Evolutionary conservation across 2,888 invertebrate species (phyloP), one percentile per base, ranked within the genome.

Genomic region (Mongoloraphidia duomilia): DNA sequence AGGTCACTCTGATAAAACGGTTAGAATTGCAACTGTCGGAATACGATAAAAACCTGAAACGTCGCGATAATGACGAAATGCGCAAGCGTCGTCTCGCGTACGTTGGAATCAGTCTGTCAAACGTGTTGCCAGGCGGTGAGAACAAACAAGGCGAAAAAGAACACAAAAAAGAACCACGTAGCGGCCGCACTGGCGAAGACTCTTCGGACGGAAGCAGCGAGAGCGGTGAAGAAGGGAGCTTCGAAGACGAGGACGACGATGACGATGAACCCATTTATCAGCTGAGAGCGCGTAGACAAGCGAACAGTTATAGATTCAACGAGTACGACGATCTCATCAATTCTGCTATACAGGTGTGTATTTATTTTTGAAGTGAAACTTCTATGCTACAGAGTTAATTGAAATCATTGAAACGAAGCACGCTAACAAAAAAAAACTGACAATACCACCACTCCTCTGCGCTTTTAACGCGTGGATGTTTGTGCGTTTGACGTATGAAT

Each of bases 261-360:
- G 76, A 74, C 46, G 79, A 81, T 49, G 83, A 82, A 57, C 89
- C 86, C 10, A 84, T 89, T 58, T 91, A 91, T 69, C 83, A 92
- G 51, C 70, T 92, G 57, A 75, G 94, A 13, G 84, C 88, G 59
- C 77, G 93, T 13, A 73, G 82, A 0, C 82, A 84, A 61, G 79
- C 87, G 41, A 85, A 84, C 55, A 89, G 85, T 64, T 85, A 87
- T 61, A 79, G 84, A 54, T 85, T 93, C 58, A 87, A 89, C 63
- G 95, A 96, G 66, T 97, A 89, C 69, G 97, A 97, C 64, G 87
- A 94, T 34, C 79, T 96, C 65, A 96, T 97, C 58, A 88, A 91
- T 63, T 90, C 89, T 39, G 96, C 96, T 9, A 83, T 91, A 56
- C 80, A 82, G 69, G 80, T 77, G 58, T 35, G 47, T 47, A 41